Evolutionary conservation across 2,888 invertebrate genomes (phyloP).

Genomic region (Myopa tessellatipennis): DNA sequence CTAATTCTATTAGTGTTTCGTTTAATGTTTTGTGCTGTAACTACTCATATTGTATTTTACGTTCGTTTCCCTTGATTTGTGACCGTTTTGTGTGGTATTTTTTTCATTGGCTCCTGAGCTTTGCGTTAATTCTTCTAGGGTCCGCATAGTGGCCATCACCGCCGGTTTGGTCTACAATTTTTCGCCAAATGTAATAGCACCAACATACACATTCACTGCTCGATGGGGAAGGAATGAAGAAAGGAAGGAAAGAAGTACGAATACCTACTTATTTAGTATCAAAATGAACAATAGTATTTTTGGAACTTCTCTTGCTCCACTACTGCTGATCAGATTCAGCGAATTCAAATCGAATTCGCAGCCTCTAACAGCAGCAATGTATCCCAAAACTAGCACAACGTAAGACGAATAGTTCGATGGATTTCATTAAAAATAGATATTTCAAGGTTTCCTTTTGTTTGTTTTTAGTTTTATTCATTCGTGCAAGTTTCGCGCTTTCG

Average conservation of each 20-base stretch:
- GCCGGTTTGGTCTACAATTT: background rate
- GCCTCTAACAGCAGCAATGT: background rate
- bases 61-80: constrained; percentile 9
- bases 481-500: constrained; percentile 19
- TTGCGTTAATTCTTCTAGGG: constrained; percentile 3
- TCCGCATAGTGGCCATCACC: background rate
- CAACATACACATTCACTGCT: background rate
- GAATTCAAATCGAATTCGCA: constrained; percentile 13
- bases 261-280: background rate
- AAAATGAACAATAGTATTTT: background rate
- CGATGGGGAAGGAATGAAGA: background rate
- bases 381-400: constrained; percentile 1
- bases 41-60: background rate
- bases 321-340: constrained; percentile 2
- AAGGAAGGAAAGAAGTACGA: background rate
- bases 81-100: background rate
- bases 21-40: background rate
- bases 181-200: constrained; percentile 4
- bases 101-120: constrained; percentile 17
- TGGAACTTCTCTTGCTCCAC: background rate
- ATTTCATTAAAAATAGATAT: constrained; percentile 35
- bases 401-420: constrained; percentile 26
- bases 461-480: constrained; percentile 27
- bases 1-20: background rate
- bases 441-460: constrained; percentile 36